Conservation (phyloP, 2,797 vertebrate species). For the Ataeniobius toweri region DNA sequence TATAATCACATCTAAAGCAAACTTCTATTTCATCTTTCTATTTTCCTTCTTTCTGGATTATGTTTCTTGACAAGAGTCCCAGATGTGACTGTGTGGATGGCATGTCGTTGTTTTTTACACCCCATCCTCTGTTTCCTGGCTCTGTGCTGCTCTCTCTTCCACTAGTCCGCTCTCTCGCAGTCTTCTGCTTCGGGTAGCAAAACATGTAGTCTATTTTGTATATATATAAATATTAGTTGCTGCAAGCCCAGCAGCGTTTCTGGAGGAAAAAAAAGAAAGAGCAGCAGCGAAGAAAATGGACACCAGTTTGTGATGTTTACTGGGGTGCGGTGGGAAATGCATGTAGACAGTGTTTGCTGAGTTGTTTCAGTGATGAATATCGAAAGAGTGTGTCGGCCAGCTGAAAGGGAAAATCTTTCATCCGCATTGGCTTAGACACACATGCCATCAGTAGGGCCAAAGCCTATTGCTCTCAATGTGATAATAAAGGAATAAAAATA, state of each 20-base stretch:
- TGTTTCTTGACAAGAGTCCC: constrained; percentile 63
- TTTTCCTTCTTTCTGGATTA: constrained; percentile 64
- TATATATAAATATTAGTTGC: not conserved
- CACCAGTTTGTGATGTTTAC: constrained; percentile 37
- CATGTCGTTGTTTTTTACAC: constrained; percentile 63
- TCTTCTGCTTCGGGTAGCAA: constrained; percentile 76
- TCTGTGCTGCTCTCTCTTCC: constrained; percentile 56
- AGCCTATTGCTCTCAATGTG: constrained; percentile 40
- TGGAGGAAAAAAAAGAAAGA: not conserved
- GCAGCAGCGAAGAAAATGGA: constrained; percentile 35
- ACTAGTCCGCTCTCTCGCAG: constrained; percentile 62
- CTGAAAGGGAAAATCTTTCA: constrained; percentile 68
- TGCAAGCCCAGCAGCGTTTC: not conserved
- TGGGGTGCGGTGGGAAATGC: constrained; percentile 45
- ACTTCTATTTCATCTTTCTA: constrained; percentile 34
- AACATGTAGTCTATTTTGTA: constrained; percentile 69
- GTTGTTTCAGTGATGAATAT: constrained; percentile 66
- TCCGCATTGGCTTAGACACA: constrained; percentile 76
- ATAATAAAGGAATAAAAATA: constrained; percentile 4
- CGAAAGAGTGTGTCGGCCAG: constrained; percentile 65
- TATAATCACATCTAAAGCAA: constrained; percentile 27
- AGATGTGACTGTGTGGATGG: constrained; percentile 73
- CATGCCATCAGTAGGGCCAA: constrained; percentile 72
- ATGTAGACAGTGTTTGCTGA: constrained; percentile 42
- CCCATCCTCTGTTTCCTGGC: constrained; percentile 54